Conservation (phyloP, 2,797 vertebrate genomes). For the Acrossocheilus wenchowensis region DNA sequence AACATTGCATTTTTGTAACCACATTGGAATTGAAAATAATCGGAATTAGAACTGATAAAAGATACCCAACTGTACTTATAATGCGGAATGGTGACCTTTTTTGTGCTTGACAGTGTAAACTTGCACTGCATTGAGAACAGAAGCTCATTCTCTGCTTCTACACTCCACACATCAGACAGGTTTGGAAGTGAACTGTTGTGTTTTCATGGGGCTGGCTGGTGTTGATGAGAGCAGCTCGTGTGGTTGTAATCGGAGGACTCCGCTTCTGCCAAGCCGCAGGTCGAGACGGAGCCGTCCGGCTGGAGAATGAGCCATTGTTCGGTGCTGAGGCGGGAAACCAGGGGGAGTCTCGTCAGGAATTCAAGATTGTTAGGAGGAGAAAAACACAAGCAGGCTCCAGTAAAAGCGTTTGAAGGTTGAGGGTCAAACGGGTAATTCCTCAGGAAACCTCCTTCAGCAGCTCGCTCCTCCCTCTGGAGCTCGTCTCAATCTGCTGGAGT, state of each 20-base stretch:
- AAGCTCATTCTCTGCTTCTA: background rate
- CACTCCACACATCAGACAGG: background rate
- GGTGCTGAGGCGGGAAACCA: background rate
- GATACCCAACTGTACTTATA: too few relatives aligned
- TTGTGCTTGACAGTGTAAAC: background rate
- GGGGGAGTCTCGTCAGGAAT: background rate
- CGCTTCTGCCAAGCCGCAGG: constrained; percentile 52
- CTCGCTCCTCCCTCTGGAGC: background rate
- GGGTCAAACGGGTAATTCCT: constrained; percentile 5
- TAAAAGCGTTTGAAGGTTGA: constrained; percentile 13
- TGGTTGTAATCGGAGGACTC: constrained; percentile 53
- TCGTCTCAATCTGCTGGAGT: background rate
- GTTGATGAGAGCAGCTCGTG: constrained; percentile 24
- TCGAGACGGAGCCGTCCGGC: constrained; percentile 41
- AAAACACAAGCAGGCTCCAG: background rate
- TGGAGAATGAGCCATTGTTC: constrained; percentile 60
- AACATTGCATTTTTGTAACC: too few relatives aligned
- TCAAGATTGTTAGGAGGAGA: constrained; percentile 7
- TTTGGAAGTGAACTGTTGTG: background rate
- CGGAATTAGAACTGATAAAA: too few relatives aligned
- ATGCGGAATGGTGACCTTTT: too few relatives aligned
- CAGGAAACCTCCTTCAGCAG: background rate
- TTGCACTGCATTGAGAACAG: background rate
- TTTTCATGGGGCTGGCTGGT: too few relatives aligned
- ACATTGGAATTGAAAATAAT: too few relatives aligned